Evolutionary conservation across 2,888 invertebrate genomes (phyloP).

Genomic region (Malthinus flaveolus): DNA sequence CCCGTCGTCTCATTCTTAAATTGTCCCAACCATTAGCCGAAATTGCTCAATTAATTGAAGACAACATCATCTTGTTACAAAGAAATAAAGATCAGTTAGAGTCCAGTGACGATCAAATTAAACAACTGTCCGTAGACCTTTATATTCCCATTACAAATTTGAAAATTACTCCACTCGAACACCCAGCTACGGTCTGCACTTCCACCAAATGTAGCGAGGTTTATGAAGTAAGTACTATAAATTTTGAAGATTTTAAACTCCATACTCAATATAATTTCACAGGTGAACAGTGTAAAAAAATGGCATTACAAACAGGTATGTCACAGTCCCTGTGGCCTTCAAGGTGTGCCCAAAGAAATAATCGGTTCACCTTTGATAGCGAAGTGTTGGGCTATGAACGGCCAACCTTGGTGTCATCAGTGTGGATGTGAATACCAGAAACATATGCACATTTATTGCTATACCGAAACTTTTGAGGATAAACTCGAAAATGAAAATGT

Average conservation of each 20-base stretch:
- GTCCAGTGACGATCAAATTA: not conserved
- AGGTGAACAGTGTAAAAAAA: conserved; percentile 40
- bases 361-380: conserved; percentile 42
- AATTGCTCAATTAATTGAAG: not conserved
- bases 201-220: not conserved
- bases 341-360: conserved; percentile 42
- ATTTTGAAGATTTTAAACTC: not conserved
- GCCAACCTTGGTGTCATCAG: conserved; percentile 32
- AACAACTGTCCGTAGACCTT: not conserved
- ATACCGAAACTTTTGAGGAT: conserved; percentile 38
- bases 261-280: too few relatives aligned
- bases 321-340: conserved; percentile 44
- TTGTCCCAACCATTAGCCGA: not conserved
- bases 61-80: not conserved
- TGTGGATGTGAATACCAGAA: conserved; percentile 42
- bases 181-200: not conserved
- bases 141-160: not conserved
- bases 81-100: not conserved
- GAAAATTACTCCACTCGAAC: not conserved
- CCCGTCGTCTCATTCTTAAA: not conserved
- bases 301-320: conserved; percentile 45
- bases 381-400: conserved; percentile 41
- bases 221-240: not conserved
- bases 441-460: conserved; percentile 48
- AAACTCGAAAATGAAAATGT: conserved; percentile 37